phyloP scores from a whole-genome alignment of 2,888 invertebrate species.

The Temnothorax rugatulus region DNA sequence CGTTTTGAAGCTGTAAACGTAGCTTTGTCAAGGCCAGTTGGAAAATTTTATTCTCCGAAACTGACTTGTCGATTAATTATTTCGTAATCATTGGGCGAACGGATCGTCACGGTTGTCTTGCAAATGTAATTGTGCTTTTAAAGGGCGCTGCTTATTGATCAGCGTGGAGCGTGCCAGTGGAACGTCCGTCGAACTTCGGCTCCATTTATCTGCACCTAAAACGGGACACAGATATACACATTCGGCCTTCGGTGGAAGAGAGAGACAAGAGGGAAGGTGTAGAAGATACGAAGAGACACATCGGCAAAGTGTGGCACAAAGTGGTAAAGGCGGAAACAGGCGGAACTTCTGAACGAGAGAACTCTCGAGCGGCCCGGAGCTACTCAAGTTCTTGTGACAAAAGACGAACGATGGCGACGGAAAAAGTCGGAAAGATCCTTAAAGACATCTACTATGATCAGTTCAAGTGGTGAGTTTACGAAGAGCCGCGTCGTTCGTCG shows the following conservation, averaged over 20 bases:
- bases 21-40: not conserved
- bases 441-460: conserved; percentile 92
- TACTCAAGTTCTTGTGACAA: not conserved
- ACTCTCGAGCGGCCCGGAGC: not conserved
- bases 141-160: conserved; percentile 29
- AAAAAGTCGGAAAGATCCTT: conserved; percentile 84
- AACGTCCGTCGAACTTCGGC: not conserved
- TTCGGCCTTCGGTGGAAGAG: not conserved
- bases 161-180: not conserved
- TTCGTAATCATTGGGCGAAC: not conserved
- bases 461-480: conserved; percentile 91
- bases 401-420: conserved; percentile 61
- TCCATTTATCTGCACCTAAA: not conserved
- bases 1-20: not conserved
- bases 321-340: not conserved
- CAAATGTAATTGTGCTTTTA: not conserved
- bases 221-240: not conserved
- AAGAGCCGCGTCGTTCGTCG: not conserved
- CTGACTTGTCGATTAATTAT: conserved; percentile 9
- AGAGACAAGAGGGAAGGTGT: not conserved
- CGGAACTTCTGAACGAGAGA: not conserved
- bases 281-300: not conserved
- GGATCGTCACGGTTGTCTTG: not conserved
- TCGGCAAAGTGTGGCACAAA: not conserved
- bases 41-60: not conserved